Base-by-base conservation (phyloP, 2,797 vertebrate species). In the Myotis findleyi region DNA sequence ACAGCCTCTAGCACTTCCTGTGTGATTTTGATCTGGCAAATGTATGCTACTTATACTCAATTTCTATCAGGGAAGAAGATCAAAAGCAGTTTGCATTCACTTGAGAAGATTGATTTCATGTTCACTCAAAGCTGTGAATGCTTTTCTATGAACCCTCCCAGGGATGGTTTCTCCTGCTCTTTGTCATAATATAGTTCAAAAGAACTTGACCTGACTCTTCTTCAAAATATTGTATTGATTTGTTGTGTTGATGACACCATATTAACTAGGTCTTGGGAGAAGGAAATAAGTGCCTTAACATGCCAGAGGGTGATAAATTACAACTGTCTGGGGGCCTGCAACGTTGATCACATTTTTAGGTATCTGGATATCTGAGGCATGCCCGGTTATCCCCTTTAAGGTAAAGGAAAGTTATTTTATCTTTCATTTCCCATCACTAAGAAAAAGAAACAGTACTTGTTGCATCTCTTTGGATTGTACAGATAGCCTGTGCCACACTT, bases 371-470 rank as follows among this genome's bases (percentile, higher is more conserved):
- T 41, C n/a, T 86, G 71, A 66, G 33, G 3, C 14, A n/a, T 76
- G 51, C 14, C 71, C 59, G 25, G 4, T 12, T 83, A 76, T 80
- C 55, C 16, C 27, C 66, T 64, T 64, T 18, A 51, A 69, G 13
- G 80, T 41, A 89, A 89, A 84, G 72, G n/a, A 69, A 83, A 30
- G 33, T 62, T 84, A 59, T 27, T 71, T 51, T 18, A 27, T 57
- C 36, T 66, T 92, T 73, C 72, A 38, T 72, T 9, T 73, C 33
- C n/a, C 9, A 30, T 49, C 38, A 14, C 47, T 47, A 72, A 88
- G 57, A 64, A 79, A 91, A 44, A 89, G n/a, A 73, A 89, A 80
- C 47, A 79, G 47, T 92, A 80, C 89, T 85, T 92, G n/a, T 20
- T 85, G 25, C 6, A 59, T 23, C 10, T 73, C 47, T 84, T 79